Evolutionary conservation across 2,113 vertebrate genomes (phyloP).

Genomic region (Megaptera novaeangliae): DNA sequence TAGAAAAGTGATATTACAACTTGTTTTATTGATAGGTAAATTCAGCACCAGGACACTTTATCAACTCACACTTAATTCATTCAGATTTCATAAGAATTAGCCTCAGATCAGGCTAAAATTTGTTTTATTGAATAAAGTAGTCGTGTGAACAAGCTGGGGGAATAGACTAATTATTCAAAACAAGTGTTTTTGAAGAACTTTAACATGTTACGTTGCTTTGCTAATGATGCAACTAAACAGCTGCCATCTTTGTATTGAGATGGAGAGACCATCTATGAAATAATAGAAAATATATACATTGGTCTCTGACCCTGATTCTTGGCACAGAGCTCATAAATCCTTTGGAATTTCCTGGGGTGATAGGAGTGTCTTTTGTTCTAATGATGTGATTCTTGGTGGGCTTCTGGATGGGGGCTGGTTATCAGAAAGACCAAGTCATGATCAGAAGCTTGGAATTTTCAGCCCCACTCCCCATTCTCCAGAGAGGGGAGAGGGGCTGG

Average conservation of each 20-base stretch:
- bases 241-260: neutral
- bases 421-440: neutral
- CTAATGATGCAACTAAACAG: neutral
- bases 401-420: neutral
- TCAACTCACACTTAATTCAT: neutral
- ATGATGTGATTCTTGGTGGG: neutral
- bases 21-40: neutral
- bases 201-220: neutral
- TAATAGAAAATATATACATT: neutral
- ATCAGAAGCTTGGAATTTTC: neutral
- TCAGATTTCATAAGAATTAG: slow-evolving; percentile 12
- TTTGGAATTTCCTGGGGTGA: neutral
- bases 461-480: neutral
- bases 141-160: neutral
- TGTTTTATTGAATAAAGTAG: neutral
- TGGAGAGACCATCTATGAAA: neutral
- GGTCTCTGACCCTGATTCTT: neutral
- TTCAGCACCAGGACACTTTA: neutral
- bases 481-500: neutral
- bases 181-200: slow-evolving; percentile 8
- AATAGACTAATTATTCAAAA: neutral
- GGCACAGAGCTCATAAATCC: neutral
- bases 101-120: neutral
- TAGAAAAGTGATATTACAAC: neutral
- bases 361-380: neutral